Evolutionary conservation across 2,113 vertebrate species (phyloP).

Genomic region (Acrocephalus kingi): DNA sequence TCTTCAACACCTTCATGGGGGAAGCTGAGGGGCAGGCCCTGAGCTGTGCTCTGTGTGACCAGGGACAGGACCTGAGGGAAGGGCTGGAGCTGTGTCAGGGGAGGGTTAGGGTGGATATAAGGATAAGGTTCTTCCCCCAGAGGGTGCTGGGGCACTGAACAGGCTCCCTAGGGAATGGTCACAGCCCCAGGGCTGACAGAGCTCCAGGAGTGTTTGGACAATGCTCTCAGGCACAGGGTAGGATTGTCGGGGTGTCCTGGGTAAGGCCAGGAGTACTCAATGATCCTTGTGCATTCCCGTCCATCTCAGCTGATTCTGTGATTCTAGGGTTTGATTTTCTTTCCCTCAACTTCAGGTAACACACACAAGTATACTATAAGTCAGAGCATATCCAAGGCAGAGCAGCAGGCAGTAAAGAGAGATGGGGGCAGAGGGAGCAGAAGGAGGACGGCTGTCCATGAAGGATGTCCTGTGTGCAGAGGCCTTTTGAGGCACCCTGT

Average conservation of each 20-base stretch:
- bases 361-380: background rate
- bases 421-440: background rate
- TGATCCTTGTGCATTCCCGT: background rate
- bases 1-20: background rate
- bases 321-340: background rate
- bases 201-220: background rate
- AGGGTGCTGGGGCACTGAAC: background rate
- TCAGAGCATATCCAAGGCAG: background rate
- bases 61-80: background rate
- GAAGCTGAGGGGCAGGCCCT: too few species aligned
- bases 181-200: background rate
- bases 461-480: fast-evolving
- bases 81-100: fast-evolving
- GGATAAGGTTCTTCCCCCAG: background rate
- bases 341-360: background rate
- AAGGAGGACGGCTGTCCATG: background rate
- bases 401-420: background rate
- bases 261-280: background rate
- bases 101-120: fast-evolving
- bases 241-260: background rate
- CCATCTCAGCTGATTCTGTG: background rate
- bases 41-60: background rate
- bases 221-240: fast-evolving
- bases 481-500: background rate
- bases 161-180: background rate